These are phyloP conservation scores for Agrochola litura DNA, from an alignment of 2,888 invertebrate species.

Conservation along the genomic window DNA sequence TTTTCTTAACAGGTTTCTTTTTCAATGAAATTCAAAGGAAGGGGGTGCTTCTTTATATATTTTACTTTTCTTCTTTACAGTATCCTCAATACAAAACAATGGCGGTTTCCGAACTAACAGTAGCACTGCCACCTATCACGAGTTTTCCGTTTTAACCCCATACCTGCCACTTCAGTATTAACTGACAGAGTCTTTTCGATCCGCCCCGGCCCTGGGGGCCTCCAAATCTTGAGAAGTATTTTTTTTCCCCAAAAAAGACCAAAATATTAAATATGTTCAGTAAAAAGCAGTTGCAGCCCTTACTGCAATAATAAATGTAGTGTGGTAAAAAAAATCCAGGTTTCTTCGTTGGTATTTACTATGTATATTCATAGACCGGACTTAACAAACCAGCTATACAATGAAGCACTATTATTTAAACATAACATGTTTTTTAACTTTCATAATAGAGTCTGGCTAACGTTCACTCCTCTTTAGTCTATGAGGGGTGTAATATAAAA, in stretches of 20 bases:
- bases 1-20: slow-evolving; percentile 9
- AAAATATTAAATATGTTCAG: too few species aligned
- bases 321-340: neutral
- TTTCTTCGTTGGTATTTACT: slow-evolving; percentile 1
- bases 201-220: too few species aligned
- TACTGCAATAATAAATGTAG: too few species aligned
- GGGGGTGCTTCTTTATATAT: neutral
- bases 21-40: slow-evolving; percentile 4
- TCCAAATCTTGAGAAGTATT: too few species aligned
- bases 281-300: too few species aligned
- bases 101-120: too few species aligned
- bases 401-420: slow-evolving; percentile 23
- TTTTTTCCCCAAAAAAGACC: too few species aligned
- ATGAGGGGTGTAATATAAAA: slow-evolving; percentile 39
- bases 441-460: slow-evolving; percentile 46
- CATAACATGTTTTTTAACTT: slow-evolving; percentile 32
- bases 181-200: too few species aligned
- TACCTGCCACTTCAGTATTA: too few species aligned
- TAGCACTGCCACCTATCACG: too few species aligned
- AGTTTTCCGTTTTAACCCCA: too few species aligned
- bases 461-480: slow-evolving; percentile 22
- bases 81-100: neutral
- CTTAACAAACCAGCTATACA: slow-evolving; percentile 20
- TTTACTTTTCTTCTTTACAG: neutral
- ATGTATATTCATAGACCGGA: slow-evolving; percentile 4